Percentiles rank a stretch among this genome's conserved stretches.
phyloP scores from a whole-genome alignment of 2,113 vertebrate species.

The Perognathus longimembris region DNA sequence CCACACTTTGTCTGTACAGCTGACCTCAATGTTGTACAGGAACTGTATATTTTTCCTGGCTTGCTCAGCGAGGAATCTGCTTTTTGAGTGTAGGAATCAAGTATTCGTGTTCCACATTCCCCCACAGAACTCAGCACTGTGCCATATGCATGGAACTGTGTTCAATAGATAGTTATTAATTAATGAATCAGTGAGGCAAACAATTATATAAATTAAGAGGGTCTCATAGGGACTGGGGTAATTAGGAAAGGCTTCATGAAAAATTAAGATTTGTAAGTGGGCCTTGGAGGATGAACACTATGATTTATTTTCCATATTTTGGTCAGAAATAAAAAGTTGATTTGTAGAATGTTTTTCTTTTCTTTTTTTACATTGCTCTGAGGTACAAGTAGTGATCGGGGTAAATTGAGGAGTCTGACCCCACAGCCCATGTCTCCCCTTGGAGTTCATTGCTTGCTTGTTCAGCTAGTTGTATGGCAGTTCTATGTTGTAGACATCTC shows the following conservation, averaged over 20 bases:
- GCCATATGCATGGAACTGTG: background rate
- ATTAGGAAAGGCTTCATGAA: slow-evolving; percentile 71
- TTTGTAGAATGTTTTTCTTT: background rate
- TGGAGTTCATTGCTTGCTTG: background rate
- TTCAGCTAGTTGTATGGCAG: background rate
- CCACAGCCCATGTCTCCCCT: background rate
- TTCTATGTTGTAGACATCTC: background rate
- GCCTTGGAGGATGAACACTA: slow-evolving; percentile 36
- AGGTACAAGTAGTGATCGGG: background rate
- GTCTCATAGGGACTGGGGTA: slow-evolving; percentile 9
- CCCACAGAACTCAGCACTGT: background rate
- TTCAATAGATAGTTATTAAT: slow-evolving; percentile 73
- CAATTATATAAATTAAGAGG: slow-evolving; percentile 71
- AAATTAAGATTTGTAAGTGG: slow-evolving; percentile 67
- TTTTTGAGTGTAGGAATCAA: background rate
- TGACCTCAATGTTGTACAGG: background rate
- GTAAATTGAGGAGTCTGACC: background rate
- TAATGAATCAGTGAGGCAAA: slow-evolving; percentile 73
- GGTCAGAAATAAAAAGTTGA: slow-evolving; percentile 21
- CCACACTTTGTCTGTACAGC: background rate
- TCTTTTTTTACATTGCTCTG: background rate
- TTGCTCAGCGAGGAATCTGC: background rate
- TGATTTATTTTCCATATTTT: slow-evolving; percentile 42
- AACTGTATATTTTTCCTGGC: background rate
- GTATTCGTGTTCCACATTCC: background rate